Evolutionary conservation across 2,888 invertebrate genomes (phyloP), one percentile per base, ranked within the genome.

Genomic region (Drosophila yooni): DNA sequence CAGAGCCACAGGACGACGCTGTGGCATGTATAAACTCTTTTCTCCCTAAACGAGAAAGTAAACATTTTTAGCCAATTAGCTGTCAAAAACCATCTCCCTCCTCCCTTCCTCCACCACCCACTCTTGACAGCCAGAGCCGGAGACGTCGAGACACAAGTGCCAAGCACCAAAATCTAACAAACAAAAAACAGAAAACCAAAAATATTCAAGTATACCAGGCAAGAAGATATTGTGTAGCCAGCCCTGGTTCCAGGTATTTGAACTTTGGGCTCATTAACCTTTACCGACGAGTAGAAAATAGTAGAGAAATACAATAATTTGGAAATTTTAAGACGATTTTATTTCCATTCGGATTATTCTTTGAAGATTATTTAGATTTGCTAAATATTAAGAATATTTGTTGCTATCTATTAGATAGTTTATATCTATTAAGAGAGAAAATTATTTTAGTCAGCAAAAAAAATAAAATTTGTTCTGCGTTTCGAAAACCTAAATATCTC

Each of bases 51-150:
- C 52, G 52, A 64, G 64, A 56, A 77, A 72, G 81, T 74, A 70
- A 88, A 85, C 73, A 82, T 40, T 79, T 75, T 69, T 65, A 66
- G 13, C 87, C 88, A 85, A 88, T 79, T 83, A 88, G 81, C 81
- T 76, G 76, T 83, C 72, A 80, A 70, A 78, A 52, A 51, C 64
- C 51, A 40, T n/a, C 31, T 29, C n/a, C 29, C 4, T 0, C 15
- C 25, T 10, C 10, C 10, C 33, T 33, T 33, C 33, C 1, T 0
- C 33, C 33, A 1, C 3, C 50, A 34, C 25, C 27, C 81, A 80
- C 84, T 85, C 84, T 85, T 85, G 78, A 82, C 70, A 62, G 54
- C 15, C 33, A 21, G 13, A 31, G 8, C 15, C 21, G 13, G 21
- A 15, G 33, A 33, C 21, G 61, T 10, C 29, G 51, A 27, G 53